Evolutionary conservation across 1,140 invertebrate species (phyloP), one percentile per base, ranked within the genome.

Genomic region (Polyergus mexicanus): DNA sequence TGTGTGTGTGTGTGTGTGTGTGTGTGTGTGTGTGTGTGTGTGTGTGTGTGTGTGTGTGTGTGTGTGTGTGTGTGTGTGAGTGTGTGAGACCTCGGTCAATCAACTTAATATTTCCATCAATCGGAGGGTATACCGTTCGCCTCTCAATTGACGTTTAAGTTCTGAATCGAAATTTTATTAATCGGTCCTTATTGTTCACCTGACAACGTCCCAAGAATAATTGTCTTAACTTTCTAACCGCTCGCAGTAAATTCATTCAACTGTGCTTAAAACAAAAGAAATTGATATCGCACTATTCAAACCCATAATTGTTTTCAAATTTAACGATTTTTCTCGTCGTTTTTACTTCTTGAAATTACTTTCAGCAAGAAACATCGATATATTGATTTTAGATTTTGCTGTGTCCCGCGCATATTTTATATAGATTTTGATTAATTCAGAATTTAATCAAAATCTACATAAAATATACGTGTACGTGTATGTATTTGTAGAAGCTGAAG

Each of bases 161-260:
- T 63, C 62, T 25, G 28, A 65, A 84, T 84, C 32, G 65, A 84
- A 75, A 75, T 75, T 84, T 84, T 75, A 75, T 84, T 84, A 84
- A 51, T 32, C 28, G 7, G 13, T 5, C 51, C 51, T 80, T 69
- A 69, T 66, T 32, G 13, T 63, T 69, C 25, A 10, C 25, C 66
- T 16, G 32, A 54, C 47, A 28, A 38, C 19, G 25, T 60, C 25
- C 3, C 51, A 13, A 11, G 13, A 58, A 76, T 84, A 84, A 84
- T 76, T 32, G 60, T 38, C 51, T 84, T 66, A 75, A 56, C 28
- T 38, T 13, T 28, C 16, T 3, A 7, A 25, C 28, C 58, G 38
- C 41, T 47, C 11, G 13, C 62, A 58, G 68, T 60, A 83, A 60
- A 74, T 58, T 72, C 19, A 10, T 25, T 38, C 19, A 56, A 54